Percentiles rank a stretch among this genome's conserved stretches.
These are phyloP conservation scores for Cephus rjabovi DNA, from an alignment of 2,888 invertebrate species.

Conservation along the genomic window DNA sequence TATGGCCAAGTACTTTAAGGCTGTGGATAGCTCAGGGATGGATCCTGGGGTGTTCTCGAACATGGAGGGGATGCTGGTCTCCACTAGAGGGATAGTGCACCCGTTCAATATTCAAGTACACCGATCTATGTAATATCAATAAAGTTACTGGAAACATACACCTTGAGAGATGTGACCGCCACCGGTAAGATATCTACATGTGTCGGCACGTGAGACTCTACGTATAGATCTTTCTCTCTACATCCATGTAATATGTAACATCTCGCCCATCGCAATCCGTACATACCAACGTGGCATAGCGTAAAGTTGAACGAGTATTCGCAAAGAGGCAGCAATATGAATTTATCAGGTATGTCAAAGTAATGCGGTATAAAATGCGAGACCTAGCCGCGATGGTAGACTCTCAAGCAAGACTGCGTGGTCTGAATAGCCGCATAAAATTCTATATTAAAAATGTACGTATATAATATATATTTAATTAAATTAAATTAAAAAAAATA, in stretches of 20 bases:
- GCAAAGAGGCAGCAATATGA: constrained; percentile 12
- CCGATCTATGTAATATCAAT: constrained; percentile 23
- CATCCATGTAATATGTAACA: no score
- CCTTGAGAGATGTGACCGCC: not conserved
- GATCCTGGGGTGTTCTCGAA: not conserved
- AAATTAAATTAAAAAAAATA: no score
- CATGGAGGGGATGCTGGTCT: not conserved
- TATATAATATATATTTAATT: no score
- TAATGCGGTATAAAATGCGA: no score
- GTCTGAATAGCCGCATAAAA: no score
- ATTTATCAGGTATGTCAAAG: constrained; percentile 3
- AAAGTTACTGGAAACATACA: constrained; percentile 28
- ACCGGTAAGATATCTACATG: no score
- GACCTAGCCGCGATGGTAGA: no score
- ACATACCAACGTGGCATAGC: constrained; percentile 9
- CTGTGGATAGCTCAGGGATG: not conserved
- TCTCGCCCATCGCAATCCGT: not conserved
- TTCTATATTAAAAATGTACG: no score
- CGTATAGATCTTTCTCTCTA: no score
- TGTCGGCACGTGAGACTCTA: no score
- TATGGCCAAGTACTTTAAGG: not conserved
- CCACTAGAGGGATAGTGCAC: not conserved
- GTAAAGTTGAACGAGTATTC: constrained; percentile 9
- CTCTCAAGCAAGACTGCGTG: no score
- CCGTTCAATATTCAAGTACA: constrained; percentile 9